A percentile compares a stretch with the other conserved stretches of the same genome.
Conservation (phyloP, 2,797 vertebrate genomes). For the Cheirogaleus major region DNA sequence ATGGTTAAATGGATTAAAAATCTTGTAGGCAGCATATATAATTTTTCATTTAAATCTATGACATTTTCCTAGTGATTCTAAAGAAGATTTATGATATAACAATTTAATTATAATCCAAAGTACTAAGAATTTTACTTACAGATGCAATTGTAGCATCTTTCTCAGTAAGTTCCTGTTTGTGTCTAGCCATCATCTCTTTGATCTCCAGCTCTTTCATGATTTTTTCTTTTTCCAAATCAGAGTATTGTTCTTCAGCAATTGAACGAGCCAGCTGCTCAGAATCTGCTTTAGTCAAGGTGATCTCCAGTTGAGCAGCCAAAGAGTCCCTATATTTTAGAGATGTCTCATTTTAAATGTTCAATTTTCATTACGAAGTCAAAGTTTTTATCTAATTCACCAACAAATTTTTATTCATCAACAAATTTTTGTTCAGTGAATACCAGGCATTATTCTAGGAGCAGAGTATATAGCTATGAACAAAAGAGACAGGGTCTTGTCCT, state of each 20-base stretch:
- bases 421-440: not conserved
- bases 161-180: slow-evolving; percentile 95
- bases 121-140: slow-evolving; percentile 86
- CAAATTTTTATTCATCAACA: not conserved
- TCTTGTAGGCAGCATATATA: not conserved
- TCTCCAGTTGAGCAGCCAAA: slow-evolving; percentile 93
- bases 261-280: slow-evolving; percentile 96
- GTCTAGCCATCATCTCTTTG: slow-evolving; percentile 96
- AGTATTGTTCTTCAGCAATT: slow-evolving; percentile 97
- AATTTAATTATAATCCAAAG: not conserved
- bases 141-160: slow-evolving; percentile 96
- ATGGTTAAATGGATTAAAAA: not conserved
- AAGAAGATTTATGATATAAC: not conserved
- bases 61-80: not conserved
- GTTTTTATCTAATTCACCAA: not conserved
- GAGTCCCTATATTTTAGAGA: slow-evolving; percentile 90
- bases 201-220: slow-evolving; percentile 99
- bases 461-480: not conserved
- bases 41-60: not conserved
- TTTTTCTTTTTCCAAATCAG: slow-evolving; percentile 97
- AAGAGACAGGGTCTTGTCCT: not conserved
- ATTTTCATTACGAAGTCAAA: not conserved
- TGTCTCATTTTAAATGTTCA: not conserved
- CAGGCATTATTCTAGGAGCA: not conserved
- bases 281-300: slow-evolving; percentile 95